Base-by-base conservation (phyloP, 1,140 invertebrate species). In the Pissodes strobi region DNA sequence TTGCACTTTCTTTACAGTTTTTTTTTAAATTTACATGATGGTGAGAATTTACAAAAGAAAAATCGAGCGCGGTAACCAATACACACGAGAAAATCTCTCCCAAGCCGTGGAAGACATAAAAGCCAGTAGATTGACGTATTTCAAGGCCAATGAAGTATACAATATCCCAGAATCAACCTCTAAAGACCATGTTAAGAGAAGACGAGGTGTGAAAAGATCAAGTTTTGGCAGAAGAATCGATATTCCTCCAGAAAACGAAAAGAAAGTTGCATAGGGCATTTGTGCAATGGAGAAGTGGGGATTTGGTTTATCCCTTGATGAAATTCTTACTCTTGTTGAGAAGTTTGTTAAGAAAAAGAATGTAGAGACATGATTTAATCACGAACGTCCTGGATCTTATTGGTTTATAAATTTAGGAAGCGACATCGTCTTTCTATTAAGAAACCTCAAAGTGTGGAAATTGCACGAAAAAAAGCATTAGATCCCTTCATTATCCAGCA, bases 381-480 rank as follows among this genome's bases (percentile, higher is more conserved):
- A n/a, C n/a, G n/a, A n/a, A n/a, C n/a, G n/a, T n/a, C n/a, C n/a
- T n/a, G n/a, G n/a, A n/a, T n/a, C n/a, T n/a, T n/a, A n/a, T n/a
- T n/a, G n/a, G n/a, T n/a, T n/a, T n/a, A n/a, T n/a, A n/a, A n/a
- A n/a, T n/a, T n/a, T n/a, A n/a, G n/a, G n/a, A n/a, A n/a, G n/a
- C 59, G 77, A 10, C 64, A 79, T 48, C 49, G 67, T 38, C 46
- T 79, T 1, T 74, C 73, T 6, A 34, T 66, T 8, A 59, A 66
- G 45, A 59, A 75, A 59, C 74, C 77, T 3, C 75, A 79, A 72
- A 56, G 60, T 55, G 73, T 78, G 30, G 73, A 78, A 70, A 67
- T 71, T 55, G 61, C 72, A 5, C 51, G 75, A 43, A 77, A 74
- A 69, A 77, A 56, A 64, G 37, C 62, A 0, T 57, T 48, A 25